Evolutionary conservation across 2,888 invertebrate genomes (phyloP).

Genomic region (Lithophane ornitopus): DNA sequence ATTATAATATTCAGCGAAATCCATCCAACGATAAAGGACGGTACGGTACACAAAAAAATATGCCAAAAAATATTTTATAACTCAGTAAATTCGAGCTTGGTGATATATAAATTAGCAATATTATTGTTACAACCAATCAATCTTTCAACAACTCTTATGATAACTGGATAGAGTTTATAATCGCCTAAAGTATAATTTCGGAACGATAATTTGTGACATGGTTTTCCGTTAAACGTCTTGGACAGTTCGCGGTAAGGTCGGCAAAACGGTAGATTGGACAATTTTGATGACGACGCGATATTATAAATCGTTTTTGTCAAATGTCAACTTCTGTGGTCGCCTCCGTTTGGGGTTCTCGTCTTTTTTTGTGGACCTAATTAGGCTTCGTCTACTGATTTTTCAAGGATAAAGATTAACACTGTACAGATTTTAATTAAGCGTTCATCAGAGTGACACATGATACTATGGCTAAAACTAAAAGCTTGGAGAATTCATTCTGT

Average conservation of each 20-base stretch:
- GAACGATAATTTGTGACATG: conserved; percentile 55
- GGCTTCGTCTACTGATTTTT: conserved; percentile 55
- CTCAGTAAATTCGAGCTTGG: conserved; percentile 85
- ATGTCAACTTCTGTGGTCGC: conserved; percentile 89
- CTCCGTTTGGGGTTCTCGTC: conserved; percentile 68
- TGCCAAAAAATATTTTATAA: conserved; percentile 82
- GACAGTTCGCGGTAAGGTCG: conserved; percentile 89
- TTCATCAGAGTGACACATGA: conserved; percentile 29
- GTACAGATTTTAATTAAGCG: conserved; percentile 40
- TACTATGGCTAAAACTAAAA: conserved; percentile 4
- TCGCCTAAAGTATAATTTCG: conserved; percentile 24
- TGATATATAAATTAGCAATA: conserved; percentile 81
- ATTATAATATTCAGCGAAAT: conserved; percentile 53
- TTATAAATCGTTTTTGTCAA: conserved; percentile 87
- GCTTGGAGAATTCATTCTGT: not conserved
- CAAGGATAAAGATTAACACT: conserved; percentile 53
- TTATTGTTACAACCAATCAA: not conserved
- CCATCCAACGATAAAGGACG: conserved; percentile 68
- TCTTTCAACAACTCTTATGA: conserved; percentile 33
- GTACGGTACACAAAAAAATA: conserved; percentile 68
- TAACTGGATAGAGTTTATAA: conserved; percentile 55
- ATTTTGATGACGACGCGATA: conserved; percentile 87
- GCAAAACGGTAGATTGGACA: conserved; percentile 88
- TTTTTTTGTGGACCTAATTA: conserved; percentile 66
- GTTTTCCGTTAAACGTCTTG: conserved; percentile 82